Base-by-base conservation (phyloP, 2,797 vertebrate genomes). In the Hafferia zeledoni region DNA sequence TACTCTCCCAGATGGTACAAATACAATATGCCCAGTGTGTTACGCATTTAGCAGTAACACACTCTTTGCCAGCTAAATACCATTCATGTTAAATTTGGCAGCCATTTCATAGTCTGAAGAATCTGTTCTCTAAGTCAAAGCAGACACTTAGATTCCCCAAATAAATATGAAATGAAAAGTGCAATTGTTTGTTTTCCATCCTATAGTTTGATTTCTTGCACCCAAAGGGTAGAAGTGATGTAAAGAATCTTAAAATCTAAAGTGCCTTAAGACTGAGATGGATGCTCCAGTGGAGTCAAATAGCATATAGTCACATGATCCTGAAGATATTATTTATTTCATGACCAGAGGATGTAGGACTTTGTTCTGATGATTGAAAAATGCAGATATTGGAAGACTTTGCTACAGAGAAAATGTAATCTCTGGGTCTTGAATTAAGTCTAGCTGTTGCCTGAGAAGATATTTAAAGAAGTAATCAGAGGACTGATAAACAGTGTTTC, bases 1-100 rank as follows among this genome's bases (percentile, higher is more conserved):
- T 95, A 81, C 88, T 90, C 92, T 92, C 57, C 87, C 93, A 96
- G 82, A 94, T 96, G 96, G 81, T 90, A 96, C 79, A 96, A 94
- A 94, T 96, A 95, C 56, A 93, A 95, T 88, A 89, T 95, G 76
- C 64, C 87, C 52, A 95, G 82, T 97, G 94, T 86, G 4, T 95
- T 96, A 90, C 60, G 52, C 83, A 83, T 95, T 94, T 82, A 69
- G 84, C 59, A 57, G 47, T 63, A 83, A 76, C 64, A 39, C 3
- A 17, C 11, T 37, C 30, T 78, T 67, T 95, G 84, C 89, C 95
- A 96, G 46, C 68, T 75, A 90, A 84, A 92, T 83, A 72, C 60
- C 60, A 68, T 77, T 96, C 56, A 19, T 71, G 47, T 57, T 90
- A 68, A 76, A 77, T 68, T 95, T 95, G 92, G 79, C 90, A 94